A percentile compares a stretch with the other conserved stretches of the same genome.
These are phyloP conservation scores for Apaloderma vittatum DNA, from an alignment of 2,113 vertebrate species.

Conservation along the genomic window DNA sequence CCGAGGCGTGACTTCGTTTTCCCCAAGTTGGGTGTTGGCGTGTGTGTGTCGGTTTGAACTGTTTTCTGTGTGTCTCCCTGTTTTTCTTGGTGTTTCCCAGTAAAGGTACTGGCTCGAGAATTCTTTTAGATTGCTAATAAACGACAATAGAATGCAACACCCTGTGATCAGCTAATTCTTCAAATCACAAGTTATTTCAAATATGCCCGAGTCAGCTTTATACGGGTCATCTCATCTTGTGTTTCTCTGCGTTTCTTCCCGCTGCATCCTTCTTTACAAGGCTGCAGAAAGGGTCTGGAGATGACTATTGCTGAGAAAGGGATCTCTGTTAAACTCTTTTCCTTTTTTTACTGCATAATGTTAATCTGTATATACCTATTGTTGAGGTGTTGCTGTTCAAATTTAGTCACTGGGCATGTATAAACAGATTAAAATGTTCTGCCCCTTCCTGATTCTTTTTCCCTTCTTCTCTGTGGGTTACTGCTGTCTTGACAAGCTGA, in stretches of 20 bases:
- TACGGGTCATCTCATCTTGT: rapidly evolving
- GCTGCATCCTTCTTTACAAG: not conserved
- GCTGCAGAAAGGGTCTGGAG: not conserved
- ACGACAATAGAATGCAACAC: not conserved
- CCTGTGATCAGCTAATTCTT: not conserved
- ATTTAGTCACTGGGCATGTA: not conserved
- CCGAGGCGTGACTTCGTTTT: rapidly evolving
- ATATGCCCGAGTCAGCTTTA: not conserved
- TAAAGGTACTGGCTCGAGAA: rapidly evolving
- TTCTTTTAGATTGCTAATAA: not conserved
- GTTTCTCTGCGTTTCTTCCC: not conserved
- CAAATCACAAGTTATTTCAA: not conserved
- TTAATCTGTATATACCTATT: not conserved
- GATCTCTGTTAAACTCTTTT: not conserved
- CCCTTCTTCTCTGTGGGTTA: not conserved
- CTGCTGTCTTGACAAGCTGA: not conserved
- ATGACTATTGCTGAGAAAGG: not conserved
- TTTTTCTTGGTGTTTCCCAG: not conserved
- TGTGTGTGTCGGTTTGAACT: rapidly evolving
- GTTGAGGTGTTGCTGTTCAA: not conserved
- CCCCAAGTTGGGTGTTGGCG: rapidly evolving
- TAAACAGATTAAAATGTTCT: not conserved
- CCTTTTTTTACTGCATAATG: not conserved
- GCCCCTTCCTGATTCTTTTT: not conserved
- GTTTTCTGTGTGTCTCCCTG: rapidly evolving